These are phyloP conservation scores for Spodoptera exigua DNA, from an alignment of 2,888 invertebrate genomes.

Conservation along the genomic window DNA sequence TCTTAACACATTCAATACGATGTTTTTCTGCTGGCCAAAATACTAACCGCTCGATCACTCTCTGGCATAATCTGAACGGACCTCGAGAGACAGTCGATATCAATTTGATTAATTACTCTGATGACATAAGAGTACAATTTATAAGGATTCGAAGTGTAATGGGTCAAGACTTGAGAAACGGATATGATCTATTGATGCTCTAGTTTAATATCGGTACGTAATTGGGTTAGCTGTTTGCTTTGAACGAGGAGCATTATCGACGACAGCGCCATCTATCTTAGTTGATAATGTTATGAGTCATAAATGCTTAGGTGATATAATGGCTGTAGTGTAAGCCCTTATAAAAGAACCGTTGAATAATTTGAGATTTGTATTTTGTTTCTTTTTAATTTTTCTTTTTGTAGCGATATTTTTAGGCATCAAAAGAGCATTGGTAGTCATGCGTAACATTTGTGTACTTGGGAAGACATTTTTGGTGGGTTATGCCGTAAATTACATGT, in stretches of 20 bases:
- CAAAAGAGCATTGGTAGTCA: too few relatives aligned
- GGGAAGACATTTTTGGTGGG: too few relatives aligned
- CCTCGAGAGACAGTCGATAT: constrained; percentile 23
- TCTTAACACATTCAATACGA: neutral
- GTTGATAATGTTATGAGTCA: constrained; percentile 1
- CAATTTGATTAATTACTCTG: constrained; percentile 53
- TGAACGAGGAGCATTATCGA: constrained; percentile 19
- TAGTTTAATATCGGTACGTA: constrained; percentile 37
- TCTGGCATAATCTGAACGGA: constrained; percentile 15
- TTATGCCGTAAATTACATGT: too few relatives aligned
- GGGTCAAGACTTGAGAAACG: constrained; percentile 8
- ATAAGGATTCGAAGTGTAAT: constrained; percentile 33
- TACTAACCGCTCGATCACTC: neutral
- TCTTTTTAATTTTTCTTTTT: too few relatives aligned
- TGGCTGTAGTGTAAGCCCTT: too few relatives aligned
- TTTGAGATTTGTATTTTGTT: too few relatives aligned
- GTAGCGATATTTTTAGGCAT: too few relatives aligned
- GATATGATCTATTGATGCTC: constrained; percentile 52
- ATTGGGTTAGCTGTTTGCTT: constrained; percentile 31
- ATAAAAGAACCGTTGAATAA: too few relatives aligned
- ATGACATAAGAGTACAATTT: constrained; percentile 52
- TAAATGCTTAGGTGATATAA: neutral
- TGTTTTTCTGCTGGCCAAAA: neutral
- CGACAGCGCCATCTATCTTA: constrained; percentile 33
- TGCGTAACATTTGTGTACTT: too few relatives aligned